Base-by-base conservation (phyloP, 37 sponge, comb jelly and placozoan genomes). In the Chondrosia reniformis region DNA sequence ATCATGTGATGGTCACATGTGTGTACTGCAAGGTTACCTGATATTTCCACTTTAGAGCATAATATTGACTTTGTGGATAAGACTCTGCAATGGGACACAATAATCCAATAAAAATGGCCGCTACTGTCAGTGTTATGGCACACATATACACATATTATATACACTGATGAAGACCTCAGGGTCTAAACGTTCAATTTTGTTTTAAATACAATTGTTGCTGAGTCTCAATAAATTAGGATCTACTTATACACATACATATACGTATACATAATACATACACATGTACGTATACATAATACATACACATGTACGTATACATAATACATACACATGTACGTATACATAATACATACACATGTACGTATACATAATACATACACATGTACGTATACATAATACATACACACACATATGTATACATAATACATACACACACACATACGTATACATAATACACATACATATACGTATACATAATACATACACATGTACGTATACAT, bases 11-110 rank as follows among this genome's bases (percentile, higher is more conserved):
- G n/a, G n/a, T n/a, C 15, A 49, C 52, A 49, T 49, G 52, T 10
- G 10, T 15, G 15, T 33, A 28, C 4, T 64, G 34, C 66, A 64
- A 28, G 33, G 37, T 36, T 6, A 69, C 72, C 72, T 69, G 72
- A 39, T 69, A 69, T 44, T 69, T n/a, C 72, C 72, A 69, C 44
- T 40, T 69, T 13, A 44, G 72, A 4, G 72, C 72, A 69, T 40
- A 43, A 55, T 85, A 90, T 64, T 90, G 82, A 75, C 86, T 90
- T 77, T 85, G 67, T 24, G 91, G 91, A 45, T 46, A 90, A 19
- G 86, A 65, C 65, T 90, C 91, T 69, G 43, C 1, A 69, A 56
- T 2, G 27, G 6, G 7, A 8, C 27, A 56, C 27, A 56, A n/a
- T n/a, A n/a, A n/a, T n/a, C n/a, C n/a, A n/a, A n/a, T n/a, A n/a